phyloP scores from a whole-genome alignment of 2,113 vertebrate species.

The Tylochromis polylepis region DNA sequence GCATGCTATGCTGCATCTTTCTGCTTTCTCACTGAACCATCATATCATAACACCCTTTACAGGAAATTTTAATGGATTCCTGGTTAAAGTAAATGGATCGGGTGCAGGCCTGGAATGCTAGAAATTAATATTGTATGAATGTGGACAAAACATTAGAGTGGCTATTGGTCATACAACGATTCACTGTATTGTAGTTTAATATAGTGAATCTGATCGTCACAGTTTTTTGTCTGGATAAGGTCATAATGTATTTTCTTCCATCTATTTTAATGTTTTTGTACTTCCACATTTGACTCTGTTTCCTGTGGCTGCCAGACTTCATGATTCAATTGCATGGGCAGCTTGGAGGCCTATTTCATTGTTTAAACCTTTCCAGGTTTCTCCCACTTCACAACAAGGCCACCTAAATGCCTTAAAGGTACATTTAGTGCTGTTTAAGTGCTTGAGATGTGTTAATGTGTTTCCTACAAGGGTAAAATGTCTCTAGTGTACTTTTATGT shows the following conservation, averaged over 20 bases:
- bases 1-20: background rate
- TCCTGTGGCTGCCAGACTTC: background rate
- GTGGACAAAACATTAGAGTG: background rate
- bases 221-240: background rate
- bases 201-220: background rate
- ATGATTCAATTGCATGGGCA: background rate
- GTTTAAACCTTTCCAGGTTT: constrained; percentile 10
- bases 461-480: constrained; percentile 31
- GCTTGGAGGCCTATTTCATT: background rate
- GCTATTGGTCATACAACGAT: background rate
- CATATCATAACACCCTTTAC: background rate
- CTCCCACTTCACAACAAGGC: constrained; percentile 3
- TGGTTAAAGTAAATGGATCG: background rate
- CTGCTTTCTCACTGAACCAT: background rate
- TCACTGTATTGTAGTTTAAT: background rate
- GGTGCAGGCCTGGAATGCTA: background rate
- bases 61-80: constrained; percentile 3
- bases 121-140: background rate
- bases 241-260: background rate
- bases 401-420: constrained; percentile 36
- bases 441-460: constrained; percentile 15
- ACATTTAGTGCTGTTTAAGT: constrained; percentile 12
- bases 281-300: background rate
- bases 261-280: background rate
- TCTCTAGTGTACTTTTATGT: constrained; percentile 42